A percentile compares a stretch with the other conserved stretches of the same genome.
Evolutionary conservation across 2,113 vertebrate genomes (phyloP).

Genomic region (Lycaon pictus): DNA sequence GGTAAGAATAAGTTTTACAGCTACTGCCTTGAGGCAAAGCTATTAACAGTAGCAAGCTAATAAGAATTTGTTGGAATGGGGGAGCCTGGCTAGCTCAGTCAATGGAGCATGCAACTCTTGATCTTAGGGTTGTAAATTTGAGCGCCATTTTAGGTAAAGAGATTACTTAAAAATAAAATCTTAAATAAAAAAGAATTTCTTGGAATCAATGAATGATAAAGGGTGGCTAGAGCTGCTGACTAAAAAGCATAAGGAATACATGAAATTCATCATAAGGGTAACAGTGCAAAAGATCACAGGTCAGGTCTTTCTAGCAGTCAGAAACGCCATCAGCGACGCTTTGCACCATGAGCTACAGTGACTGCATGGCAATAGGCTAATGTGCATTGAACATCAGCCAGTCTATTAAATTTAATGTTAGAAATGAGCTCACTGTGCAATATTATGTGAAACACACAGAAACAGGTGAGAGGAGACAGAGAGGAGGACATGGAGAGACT

Average conservation of each 20-base stretch:
- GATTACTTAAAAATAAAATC: neutral
- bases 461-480: neutral
- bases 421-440: conserved; percentile 5
- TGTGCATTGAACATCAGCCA: neutral
- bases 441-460: conserved; percentile 5
- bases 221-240: neutral
- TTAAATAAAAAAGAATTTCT: neutral
- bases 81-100: neutral
- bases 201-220: conserved; percentile 30
- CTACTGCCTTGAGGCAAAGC: neutral
- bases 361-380: neutral
- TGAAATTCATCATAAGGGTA: conserved; percentile 26
- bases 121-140: neutral
- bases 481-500: neutral
- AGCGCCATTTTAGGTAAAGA: neutral
- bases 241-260: conserved; percentile 8
- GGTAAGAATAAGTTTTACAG: neutral
- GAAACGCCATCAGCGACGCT: neutral
- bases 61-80: neutral
- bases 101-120: neutral
- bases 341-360: neutral
- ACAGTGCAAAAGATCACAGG: neutral
- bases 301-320: neutral
- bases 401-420: conserved; percentile 30
- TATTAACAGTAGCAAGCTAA: neutral